Evolutionary conservation across 2,797 vertebrate species (phyloP).

Genomic region (Eulemur albifrons): DNA sequence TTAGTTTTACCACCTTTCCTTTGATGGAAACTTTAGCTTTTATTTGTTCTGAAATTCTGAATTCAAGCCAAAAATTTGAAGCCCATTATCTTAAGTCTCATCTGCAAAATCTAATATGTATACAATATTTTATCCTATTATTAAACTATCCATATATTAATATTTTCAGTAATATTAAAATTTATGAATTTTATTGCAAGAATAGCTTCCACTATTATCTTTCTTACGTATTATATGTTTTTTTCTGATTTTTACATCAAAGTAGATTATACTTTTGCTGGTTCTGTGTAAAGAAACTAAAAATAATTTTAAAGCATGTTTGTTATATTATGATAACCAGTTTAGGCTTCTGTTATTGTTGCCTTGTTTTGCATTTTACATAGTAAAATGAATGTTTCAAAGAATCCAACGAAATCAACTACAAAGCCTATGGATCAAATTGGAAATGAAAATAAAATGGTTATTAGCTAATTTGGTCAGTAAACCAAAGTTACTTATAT

Average conservation of each 20-base stretch:
- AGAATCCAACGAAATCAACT: not conserved
- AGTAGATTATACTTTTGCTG: not conserved
- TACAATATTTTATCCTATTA: not conserved
- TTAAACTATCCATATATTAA: not conserved
- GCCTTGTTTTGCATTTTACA: not conserved
- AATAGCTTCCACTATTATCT: not conserved
- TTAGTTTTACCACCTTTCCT: constrained; percentile 81
- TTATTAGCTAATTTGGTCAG: not conserved
- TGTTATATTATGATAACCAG: not conserved
- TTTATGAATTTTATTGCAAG: not conserved
- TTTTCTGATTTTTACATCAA: not conserved
- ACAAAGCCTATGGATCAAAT: not conserved
- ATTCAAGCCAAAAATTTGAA: constrained; percentile 41
- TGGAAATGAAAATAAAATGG: not conserved
- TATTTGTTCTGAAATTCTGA: constrained; percentile 45
- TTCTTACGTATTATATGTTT: not conserved
- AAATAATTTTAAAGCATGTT: not conserved
- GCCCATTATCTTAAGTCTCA: not conserved
- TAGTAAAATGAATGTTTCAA: not conserved
- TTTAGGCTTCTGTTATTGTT: not conserved
- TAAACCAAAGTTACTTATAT: not conserved
- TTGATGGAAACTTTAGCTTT: constrained; percentile 61
- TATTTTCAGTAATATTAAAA: not conserved
- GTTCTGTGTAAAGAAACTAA: not conserved
- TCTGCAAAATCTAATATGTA: not conserved